Conservation (phyloP, 2,797 vertebrate species). For the Lepilemur septentrionalis region DNA sequence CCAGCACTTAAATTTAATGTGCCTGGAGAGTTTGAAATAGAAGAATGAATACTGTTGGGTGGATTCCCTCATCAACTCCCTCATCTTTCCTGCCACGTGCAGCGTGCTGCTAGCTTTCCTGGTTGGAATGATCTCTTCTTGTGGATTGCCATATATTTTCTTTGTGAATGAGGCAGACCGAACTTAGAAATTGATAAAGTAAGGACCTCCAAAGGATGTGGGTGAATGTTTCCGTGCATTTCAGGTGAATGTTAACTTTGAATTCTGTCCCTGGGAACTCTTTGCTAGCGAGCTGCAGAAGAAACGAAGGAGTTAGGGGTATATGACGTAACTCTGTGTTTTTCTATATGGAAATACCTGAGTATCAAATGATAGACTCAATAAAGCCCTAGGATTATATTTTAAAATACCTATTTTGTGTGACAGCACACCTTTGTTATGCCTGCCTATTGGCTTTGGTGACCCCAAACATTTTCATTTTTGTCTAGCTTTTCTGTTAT, state of each 20-base stretch:
- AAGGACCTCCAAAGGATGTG: conserved; percentile 76
- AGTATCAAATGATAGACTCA: neutral
- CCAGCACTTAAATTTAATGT: neutral
- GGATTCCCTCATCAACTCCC: neutral
- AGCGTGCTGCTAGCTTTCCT: neutral
- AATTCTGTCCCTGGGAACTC: conserved; percentile 65
- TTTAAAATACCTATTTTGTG: neutral
- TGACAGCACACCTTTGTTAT: neutral
- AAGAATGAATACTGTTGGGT: neutral
- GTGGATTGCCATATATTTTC: conserved; percentile 27
- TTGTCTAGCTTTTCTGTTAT: neutral
- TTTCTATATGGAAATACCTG: neutral
- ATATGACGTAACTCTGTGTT: conserved; percentile 59
- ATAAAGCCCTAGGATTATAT: neutral
- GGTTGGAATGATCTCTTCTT: conserved; percentile 48
- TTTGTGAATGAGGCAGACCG: conserved; percentile 60
- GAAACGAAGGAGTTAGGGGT: conserved; percentile 64
- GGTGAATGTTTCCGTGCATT: conserved; percentile 75
- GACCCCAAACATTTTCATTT: neutral
- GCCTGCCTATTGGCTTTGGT: neutral
- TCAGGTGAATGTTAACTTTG: conserved; percentile 72
- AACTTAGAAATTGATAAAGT: conserved; percentile 75
- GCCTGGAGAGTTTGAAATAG: neutral
- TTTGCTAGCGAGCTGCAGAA: conserved; percentile 71
- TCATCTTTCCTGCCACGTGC: neutral